These are phyloP conservation scores for Laterallus jamaicensis DNA, from an alignment of 2,113 vertebrate genomes.

Conservation along the genomic window DNA sequence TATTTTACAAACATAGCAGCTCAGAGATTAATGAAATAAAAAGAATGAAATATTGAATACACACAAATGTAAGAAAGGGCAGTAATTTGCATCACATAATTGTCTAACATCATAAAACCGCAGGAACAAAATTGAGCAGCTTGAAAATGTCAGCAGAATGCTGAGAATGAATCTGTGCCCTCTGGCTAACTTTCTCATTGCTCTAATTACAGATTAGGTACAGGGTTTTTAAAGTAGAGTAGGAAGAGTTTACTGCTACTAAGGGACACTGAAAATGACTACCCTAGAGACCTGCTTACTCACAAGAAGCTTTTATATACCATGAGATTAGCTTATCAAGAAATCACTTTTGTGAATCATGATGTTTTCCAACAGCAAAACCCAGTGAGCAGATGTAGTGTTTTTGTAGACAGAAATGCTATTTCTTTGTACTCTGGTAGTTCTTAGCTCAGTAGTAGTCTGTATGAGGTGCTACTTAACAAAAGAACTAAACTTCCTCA, in stretches of 20 bases:
- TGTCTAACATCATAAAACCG: constrained; percentile 29
- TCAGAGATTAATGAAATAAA: neutral
- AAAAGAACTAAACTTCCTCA: neutral
- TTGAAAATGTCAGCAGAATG: constrained; percentile 57
- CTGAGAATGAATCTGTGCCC: constrained; percentile 47
- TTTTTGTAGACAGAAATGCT: neutral
- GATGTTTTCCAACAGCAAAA: neutral
- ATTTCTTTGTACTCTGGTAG: neutral
- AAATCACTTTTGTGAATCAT: neutral
- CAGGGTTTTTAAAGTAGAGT: neutral
- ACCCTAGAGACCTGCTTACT: neutral
- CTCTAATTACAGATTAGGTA: constrained; percentile 26
- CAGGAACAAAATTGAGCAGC: constrained; percentile 52
- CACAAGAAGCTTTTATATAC: neutral
- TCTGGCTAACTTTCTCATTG: constrained; percentile 47
- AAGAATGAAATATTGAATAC: neutral
- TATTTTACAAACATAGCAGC: neutral
- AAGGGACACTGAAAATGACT: neutral
- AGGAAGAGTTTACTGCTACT: neutral
- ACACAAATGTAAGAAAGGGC: neutral
- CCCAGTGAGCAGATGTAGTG: neutral
- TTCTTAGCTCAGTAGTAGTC: neutral
- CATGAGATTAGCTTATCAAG: neutral
- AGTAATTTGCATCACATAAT: constrained; percentile 13
- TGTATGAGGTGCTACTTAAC: neutral